Evolutionary conservation across 2,113 vertebrate species (phyloP).

Genomic region (Solea senegalensis): DNA sequence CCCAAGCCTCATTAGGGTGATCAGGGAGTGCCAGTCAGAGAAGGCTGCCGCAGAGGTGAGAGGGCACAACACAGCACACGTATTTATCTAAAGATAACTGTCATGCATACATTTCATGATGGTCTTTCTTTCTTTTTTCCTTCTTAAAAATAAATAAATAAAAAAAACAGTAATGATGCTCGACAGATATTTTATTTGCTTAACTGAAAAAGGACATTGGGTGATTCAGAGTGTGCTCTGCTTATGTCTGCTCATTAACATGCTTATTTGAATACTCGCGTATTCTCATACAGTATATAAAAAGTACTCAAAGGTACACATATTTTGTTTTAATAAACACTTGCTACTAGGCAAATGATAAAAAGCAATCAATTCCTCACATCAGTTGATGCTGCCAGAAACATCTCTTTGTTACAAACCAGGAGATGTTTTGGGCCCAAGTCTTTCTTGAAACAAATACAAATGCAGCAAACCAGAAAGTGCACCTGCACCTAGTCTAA

Average conservation of each 20-base stretch:
- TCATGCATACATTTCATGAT: conserved; percentile 51
- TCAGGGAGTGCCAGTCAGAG: conserved; percentile 69
- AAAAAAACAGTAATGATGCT: conserved; percentile 35
- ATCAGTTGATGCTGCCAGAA: too few relatives aligned
- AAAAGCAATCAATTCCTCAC: too few relatives aligned
- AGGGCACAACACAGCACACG: conserved; percentile 53
- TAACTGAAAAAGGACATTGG: conserved; percentile 12
- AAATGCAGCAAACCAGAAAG: too few relatives aligned
- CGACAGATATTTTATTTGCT: conserved; percentile 26
- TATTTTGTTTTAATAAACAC: too few relatives aligned
- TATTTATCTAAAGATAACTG: conserved; percentile 60
- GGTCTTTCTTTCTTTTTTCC: neutral
- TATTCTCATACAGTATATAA: neutral
- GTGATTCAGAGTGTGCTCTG: conserved; percentile 4
- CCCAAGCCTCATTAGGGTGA: conserved; percentile 79
- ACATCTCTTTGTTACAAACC: too few relatives aligned
- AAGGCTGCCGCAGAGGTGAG: conserved; percentile 57
- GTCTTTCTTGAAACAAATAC: too few relatives aligned
- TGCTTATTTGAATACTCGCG: neutral
- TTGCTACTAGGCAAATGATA: too few relatives aligned
- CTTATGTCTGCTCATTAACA: conserved; percentile 18
- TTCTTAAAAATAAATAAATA: too few relatives aligned
- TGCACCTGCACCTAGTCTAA: too few relatives aligned
- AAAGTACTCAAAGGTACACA: too few relatives aligned
- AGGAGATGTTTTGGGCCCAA: too few relatives aligned